These are phyloP conservation scores for Didymodactylos carnosus DNA, from an alignment of 2,888 invertebrate genomes.

Conservation along the genomic window DNA sequence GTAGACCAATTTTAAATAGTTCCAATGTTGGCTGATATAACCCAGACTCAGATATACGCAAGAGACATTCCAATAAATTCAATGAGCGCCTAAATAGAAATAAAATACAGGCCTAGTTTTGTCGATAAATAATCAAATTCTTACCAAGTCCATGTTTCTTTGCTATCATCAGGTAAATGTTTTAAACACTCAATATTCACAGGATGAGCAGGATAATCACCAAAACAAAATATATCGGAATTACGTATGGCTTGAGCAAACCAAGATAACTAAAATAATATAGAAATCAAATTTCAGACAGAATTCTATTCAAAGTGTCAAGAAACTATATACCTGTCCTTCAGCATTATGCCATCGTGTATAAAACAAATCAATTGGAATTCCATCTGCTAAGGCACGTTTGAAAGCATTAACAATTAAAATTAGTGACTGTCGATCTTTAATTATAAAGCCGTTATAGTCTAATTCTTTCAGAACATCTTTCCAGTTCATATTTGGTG, in stretches of 20 bases:
- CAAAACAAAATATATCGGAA: slow-evolving; percentile 78
- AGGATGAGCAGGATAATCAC: slow-evolving; percentile 67
- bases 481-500: slow-evolving; percentile 54
- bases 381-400: slow-evolving; percentile 53
- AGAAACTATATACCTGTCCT: slow-evolving; percentile 43
- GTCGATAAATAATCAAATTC: too few relatives aligned
- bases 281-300: slow-evolving; percentile 17
- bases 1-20: slow-evolving; percentile 68
- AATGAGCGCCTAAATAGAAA: slow-evolving; percentile 54
- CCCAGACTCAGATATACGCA: slow-evolving; percentile 67
- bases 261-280: slow-evolving; percentile 46
- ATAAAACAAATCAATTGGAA: slow-evolving; percentile 45
- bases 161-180: slow-evolving; percentile 71
- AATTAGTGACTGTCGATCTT: slow-evolving; percentile 63
- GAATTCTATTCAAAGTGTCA: neutral
- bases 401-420: slow-evolving; percentile 62
- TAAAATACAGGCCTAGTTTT: slow-evolving; percentile 20
- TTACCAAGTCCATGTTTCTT: slow-evolving; percentile 47
- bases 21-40: slow-evolving; percentile 63
- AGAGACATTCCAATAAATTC: slow-evolving; percentile 65
- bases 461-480: slow-evolving; percentile 77
- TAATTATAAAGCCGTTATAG: slow-evolving; percentile 65
- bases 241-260: slow-evolving; percentile 65
- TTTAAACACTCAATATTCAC: slow-evolving; percentile 72
- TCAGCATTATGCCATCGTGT: slow-evolving; percentile 78